Evolutionary conservation across 2,113 vertebrate species (phyloP).

Genomic region (Tympanuchus pallidicinctus): DNA sequence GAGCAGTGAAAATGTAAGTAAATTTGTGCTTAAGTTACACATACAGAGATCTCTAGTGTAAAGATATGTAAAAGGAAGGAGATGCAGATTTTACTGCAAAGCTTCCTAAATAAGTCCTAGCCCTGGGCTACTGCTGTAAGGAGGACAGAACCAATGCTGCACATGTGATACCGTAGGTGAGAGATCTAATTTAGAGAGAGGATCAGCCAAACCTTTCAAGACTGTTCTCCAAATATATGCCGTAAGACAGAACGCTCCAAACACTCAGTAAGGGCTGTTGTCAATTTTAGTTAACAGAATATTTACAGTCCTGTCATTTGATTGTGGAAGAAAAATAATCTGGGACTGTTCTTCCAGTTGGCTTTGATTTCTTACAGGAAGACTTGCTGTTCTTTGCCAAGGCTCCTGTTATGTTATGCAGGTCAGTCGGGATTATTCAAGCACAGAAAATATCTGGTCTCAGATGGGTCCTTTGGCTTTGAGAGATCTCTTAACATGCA

Average conservation of each 20-base stretch:
- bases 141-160: background rate
- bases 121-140: background rate
- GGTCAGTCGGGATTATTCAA: background rate
- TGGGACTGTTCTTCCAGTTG: background rate
- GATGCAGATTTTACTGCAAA: background rate
- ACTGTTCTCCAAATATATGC: background rate
- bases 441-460: background rate
- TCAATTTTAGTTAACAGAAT: background rate
- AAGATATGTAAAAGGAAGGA: background rate
- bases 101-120: background rate
- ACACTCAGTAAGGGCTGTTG: background rate
- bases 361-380: background rate
- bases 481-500: background rate
- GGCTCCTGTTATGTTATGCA: background rate
- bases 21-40: background rate
- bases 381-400: background rate
- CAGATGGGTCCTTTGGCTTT: background rate
- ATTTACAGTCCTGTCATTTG: background rate
- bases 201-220: background rate
- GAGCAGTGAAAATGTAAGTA: background rate
- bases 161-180: background rate
- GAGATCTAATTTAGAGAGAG: background rate
- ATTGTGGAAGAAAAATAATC: background rate
- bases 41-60: background rate
- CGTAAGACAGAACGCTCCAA: background rate